Base-by-base conservation (phyloP, 2,888 invertebrate genomes). In the Rhagonycha lutea region DNA sequence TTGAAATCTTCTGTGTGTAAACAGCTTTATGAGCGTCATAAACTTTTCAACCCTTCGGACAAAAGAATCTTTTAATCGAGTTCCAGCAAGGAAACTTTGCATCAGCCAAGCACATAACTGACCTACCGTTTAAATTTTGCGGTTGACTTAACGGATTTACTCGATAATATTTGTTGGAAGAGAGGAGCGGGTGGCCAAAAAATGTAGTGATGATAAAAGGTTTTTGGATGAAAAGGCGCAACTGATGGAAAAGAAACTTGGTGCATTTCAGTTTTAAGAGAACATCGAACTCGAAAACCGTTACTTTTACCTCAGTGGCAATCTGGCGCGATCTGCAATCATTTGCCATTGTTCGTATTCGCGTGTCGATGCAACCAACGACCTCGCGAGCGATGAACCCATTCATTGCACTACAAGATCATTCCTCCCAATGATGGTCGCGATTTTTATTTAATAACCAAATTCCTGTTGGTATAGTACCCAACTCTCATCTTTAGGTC, bases 1-100 rank as follows among this genome's bases (percentile, higher is more conserved):
- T 89, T 89, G 89, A 89, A 89, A 89, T 89, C 89, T 89, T 89
- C 89, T 89, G 89, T 89, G 89, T 89, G 89, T 89, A 90, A 85
- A 84, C 84, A 87, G 89, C 89, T 89, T 90, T 89, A 87, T 89
- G 89, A 89, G 89, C 89, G 89, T 89, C 89, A 88, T 90, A 90
- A 89, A 90, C 89, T 18, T 47, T 24, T 62, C 32, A 74, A 70
- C 74, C 74, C 70, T 74, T 72, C 23, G 24, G 69, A 32, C 26
- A 26, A 24, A n/a, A 5, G 9, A 65, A 65, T 65, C 18, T 24
- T n/a, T 26, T 24, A 26, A 67, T 67, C 14, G 26, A n/a, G 67
- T 26, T 7, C n/a, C 7, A n/a, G n/a, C 18, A 2, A n/a, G n/a
- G n/a, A 47, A 5, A 47, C 3, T 47, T 47, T 12, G 12, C 4